Evolutionary conservation across 2,888 invertebrate genomes (phyloP), one percentile per base, ranked within the genome.

Genomic region (Aplocera efformata): DNA sequence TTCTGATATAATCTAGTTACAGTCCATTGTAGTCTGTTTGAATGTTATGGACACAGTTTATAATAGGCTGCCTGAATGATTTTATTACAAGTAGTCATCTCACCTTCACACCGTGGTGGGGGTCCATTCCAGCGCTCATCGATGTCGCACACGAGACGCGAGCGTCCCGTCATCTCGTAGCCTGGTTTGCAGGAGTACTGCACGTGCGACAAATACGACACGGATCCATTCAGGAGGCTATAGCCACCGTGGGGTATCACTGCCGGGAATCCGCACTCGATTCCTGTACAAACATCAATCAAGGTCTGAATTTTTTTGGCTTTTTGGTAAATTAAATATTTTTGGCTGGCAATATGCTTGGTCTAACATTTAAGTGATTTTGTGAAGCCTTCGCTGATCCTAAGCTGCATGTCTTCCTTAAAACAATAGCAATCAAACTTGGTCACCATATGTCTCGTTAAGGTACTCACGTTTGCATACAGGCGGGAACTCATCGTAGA

Each of bases 91-190:
- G 2, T 1, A 8, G 20, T 2, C 11, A 10, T 78, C 84, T 86
- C 69, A 94, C 94, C 91, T 76, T 96, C 95, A 76, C 97, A 97
- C 58, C 93, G 85, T 0, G 97, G 97, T 32, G 97, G 97, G 1
- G 97, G 97, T 28, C 97, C 97, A 64, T 97, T 96, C 97, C 97
- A 97, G 34, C 96, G 90, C 72, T 96, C 96, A 62, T 97, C 97
- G 57, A 96, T 94, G 74, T 97, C 97, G 63, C 97, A 97, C 1
- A 95, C 94, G 7, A 97, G 89, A 53, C 94, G 89, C 0, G 95
- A 93, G 17, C 96, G 90, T 10, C 97, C 94, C 28, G 93, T 91
- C 92, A 97, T 94, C 79, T 95, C 94, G 80, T 92, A 95, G 9
- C 97, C 97, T 32, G 93, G 91, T 26, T 93, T 91, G 68, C 97